phyloP scores from a whole-genome alignment of 2,797 vertebrate genomes.

The Danio tinwini region DNA sequence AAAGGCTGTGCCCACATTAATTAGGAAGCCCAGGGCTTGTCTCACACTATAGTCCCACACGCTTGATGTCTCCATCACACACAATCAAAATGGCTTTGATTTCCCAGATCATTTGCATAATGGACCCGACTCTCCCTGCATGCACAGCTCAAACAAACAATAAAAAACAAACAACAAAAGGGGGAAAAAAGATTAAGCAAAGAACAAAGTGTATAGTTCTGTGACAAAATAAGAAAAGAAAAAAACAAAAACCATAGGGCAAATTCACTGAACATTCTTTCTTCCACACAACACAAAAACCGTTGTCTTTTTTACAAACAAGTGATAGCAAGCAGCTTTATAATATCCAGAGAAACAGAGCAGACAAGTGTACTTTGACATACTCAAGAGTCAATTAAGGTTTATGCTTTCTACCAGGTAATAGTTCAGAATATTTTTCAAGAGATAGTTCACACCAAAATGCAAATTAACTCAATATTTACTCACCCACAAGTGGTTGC shows the following conservation, averaged over 20 bases:
- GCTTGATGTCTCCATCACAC: conserved; percentile 42
- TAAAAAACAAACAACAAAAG: conserved; percentile 31
- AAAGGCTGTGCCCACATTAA: conserved; percentile 22
- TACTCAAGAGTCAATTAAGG: background rate
- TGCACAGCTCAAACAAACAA: conserved; percentile 6
- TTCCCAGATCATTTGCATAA: conserved; percentile 42
- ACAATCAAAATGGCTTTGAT: conserved; percentile 43
- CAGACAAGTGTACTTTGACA: background rate
- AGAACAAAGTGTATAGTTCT: conserved; percentile 18
- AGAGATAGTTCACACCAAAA: no score
- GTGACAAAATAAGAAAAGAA: background rate
- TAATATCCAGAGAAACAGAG: background rate
- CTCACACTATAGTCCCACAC: conserved; percentile 8
- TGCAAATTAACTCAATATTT: no score
- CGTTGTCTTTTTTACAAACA: background rate
- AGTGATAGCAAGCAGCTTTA: background rate
- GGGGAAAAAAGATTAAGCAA: conserved; percentile 10
- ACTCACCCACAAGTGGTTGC: no score
- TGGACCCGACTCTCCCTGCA: conserved; percentile 4
- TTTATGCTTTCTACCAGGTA: background rate
- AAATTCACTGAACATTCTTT: background rate
- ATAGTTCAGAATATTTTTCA: no score
- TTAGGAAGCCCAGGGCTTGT: conserved; percentile 35
- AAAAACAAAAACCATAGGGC: background rate
- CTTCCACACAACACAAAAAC: background rate